Evolutionary conservation across 2,797 vertebrate genomes (phyloP), one percentile per base, ranked within the genome.

Genomic region (Leptodactylus fallax): DNA sequence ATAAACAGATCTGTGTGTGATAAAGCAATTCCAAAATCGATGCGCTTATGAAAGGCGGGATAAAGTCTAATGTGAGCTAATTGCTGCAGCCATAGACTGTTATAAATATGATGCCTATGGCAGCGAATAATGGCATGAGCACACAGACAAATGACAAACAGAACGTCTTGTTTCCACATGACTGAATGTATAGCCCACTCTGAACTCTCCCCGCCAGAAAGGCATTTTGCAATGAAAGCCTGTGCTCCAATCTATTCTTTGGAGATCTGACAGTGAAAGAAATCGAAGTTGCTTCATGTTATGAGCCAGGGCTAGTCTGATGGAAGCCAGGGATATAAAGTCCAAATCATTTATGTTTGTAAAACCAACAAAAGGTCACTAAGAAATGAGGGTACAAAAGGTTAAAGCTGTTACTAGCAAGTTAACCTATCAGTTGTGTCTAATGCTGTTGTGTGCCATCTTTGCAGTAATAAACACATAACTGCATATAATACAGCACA

Each of bases 271-370:
- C 14, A 25, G 49, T 56, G 19, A 72, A 89, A 78, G 85, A 93
- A 88, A 92, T 90, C 79, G 86, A 92, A 91, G 90, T 85, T 83
- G 72, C 65, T 76, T 88, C n/a, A 89, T 83, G 87, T 85, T 78
- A 56, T 69, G 91, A 91, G 85, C 83, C 65, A 0, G 0, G 77
- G 45, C 21, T 51, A 55, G 84, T 88, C 71, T 85, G 90, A 63
- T 89, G 10, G 79, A 60, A 86, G 82, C 74, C 25, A 53, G n/a
- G 25, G 21, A 87, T 77, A 87, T 84, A 61, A 85, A 0, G 71
- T 60, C 89, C 85, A 81, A 90, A 90, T 91, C 89, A 86, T 89
- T 91, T 85, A 86, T 90, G 82, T 87, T 90, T 80, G 78, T 85
- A 88, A 89, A 69, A 90, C 89, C 69, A 67, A 88, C 89, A 88